A percentile compares a stretch with the other conserved stretches of the same genome.
phyloP scores from a whole-genome alignment of 1,140 invertebrate genomes.

The Gonioctena quinquepunctata region DNA sequence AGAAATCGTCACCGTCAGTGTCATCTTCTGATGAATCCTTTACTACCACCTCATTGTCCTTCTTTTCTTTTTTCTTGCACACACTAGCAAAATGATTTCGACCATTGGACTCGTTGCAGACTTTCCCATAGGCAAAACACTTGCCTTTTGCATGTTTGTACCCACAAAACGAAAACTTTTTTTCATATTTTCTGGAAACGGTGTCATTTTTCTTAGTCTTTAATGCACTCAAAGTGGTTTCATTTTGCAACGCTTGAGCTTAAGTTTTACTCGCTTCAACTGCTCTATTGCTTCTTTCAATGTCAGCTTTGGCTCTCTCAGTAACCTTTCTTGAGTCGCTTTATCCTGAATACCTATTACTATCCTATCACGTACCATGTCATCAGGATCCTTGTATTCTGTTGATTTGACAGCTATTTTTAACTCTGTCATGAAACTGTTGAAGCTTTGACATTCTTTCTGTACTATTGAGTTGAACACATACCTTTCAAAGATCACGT shows the following conservation, averaged over 20 bases:
- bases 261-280: slow-evolving; percentile 25
- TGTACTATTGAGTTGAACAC: slow-evolving; percentile 37
- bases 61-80: background rate
- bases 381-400: slow-evolving; percentile 32
- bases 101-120: slow-evolving; percentile 11
- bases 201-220: slow-evolving; percentile 5
- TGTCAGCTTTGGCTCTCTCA: slow-evolving; percentile 2
- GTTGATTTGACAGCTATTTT: slow-evolving; percentile 36
- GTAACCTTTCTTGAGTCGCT: background rate
- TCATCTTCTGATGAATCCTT: too few species aligned
- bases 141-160: slow-evolving; percentile 9
- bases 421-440: slow-evolving; percentile 40
- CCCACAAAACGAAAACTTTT: too few species aligned
- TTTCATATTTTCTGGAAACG: background rate
- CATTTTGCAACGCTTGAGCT: slow-evolving; percentile 16
- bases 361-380: slow-evolving; percentile 21
- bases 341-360: slow-evolving; percentile 11
- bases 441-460: slow-evolving; percentile 41
- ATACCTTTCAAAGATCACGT: slow-evolving; percentile 37
- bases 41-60: too few species aligned
- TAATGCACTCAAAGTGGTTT: slow-evolving; percentile 4
- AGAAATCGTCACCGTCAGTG: too few species aligned
- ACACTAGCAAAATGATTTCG: slow-evolving; percentile 27
- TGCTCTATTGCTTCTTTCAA: slow-evolving; percentile 24
- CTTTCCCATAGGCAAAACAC: slow-evolving; percentile 28